These are phyloP conservation scores for Tragelaphus imberbis DNA, from an alignment of 2,113 vertebrate genomes.

Conservation along the genomic window DNA sequence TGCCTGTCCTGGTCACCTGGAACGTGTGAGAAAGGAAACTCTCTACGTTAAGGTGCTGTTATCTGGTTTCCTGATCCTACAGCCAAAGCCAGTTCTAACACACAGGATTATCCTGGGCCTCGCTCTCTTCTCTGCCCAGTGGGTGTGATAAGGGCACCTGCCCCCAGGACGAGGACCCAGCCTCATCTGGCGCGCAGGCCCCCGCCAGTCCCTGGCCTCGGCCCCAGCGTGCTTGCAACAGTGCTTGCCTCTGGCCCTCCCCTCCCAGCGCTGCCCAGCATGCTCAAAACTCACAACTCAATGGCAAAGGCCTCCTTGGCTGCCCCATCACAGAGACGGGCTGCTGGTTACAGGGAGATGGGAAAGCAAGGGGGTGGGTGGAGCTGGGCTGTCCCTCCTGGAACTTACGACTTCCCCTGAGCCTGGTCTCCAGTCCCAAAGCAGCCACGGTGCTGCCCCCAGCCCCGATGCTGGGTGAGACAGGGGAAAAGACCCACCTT, in stretches of 20 bases:
- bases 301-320: background rate
- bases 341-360: rapidly evolving
- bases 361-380: background rate
- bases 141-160: background rate
- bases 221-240: background rate
- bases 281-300: background rate
- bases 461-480: rapidly evolving
- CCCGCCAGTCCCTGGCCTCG: background rate
- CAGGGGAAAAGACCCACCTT: background rate
- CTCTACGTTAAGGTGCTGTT: rapidly evolving
- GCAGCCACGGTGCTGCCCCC: rapidly evolving
- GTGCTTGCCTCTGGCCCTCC: background rate
- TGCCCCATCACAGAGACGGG: rapidly evolving
- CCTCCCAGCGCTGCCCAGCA: background rate
- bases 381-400: background rate
- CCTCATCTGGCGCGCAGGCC: rapidly evolving
- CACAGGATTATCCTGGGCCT: background rate
- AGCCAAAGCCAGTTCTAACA: background rate
- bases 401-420: background rate
- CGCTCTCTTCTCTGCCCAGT: rapidly evolving
- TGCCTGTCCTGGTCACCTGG: background rate
- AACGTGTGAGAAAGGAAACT: rapidly evolving
- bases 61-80: background rate
- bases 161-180: background rate
- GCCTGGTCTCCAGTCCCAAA: background rate